Evolutionary conservation across 1,140 invertebrate species (phyloP), one percentile per base, ranked within the genome.

Genomic region (Sarcophaga bullata): DNA sequence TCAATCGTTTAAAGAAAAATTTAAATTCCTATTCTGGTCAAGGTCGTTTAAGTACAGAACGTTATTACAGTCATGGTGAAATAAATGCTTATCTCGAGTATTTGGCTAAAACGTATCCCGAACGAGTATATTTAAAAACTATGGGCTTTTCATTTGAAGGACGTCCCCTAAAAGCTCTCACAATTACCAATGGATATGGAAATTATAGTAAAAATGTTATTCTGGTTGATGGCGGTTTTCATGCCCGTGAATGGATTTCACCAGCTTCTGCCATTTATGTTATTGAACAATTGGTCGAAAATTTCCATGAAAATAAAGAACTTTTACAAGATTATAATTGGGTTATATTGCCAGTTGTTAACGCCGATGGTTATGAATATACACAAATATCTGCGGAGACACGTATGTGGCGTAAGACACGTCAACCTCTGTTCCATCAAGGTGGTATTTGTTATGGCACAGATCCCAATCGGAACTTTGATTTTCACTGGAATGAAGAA

Each of bases 201-300:
- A 81, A 78, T 10, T 25, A 87, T 6, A 86, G 86, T 48, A 93
- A 93, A 84, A 92, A 91, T 11, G 87, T 92, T 0, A 91, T 93
- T 73, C 87, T 93, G 3, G 89, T 93, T 52, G 92, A 93, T 81
- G 92, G 91, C 47, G 92, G 91, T 13, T 91, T 92, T 47, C 94
- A 95, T 90, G 94, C 94, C 1, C 90, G 94, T 80, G 94, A 95
- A 91, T 95, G 95, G 94, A 92, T 95, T 52, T 92, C 94, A 0
- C 92, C 94, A 6, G 93, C 94, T 0, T 91, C 92, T 0, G 92
- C 92, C 46, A 85, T 94, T 0, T 95, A 93, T 88, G 91, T 94
- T 10, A 92, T 94, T n/a, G 87, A 93, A 83, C 91, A 94, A 85
- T 86, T 94, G 47, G 92, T 93, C 1, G 92, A 92, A 52, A 90